phyloP scores from a whole-genome alignment of 2,113 vertebrate species.

The Pituophis catenifer region DNA sequence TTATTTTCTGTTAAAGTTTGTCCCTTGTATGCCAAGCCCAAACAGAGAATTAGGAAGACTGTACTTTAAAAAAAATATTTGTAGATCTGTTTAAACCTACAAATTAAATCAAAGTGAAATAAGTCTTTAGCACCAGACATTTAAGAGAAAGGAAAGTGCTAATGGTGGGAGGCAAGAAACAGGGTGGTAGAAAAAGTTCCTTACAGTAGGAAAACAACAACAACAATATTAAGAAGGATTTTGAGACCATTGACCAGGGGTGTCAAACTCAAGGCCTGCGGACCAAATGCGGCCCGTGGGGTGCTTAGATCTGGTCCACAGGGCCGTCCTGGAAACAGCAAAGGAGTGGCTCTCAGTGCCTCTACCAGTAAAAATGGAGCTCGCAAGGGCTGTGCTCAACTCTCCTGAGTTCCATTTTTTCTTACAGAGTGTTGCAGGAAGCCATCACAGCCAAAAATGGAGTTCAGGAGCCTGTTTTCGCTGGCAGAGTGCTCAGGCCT shows the following conservation, averaged over 20 bases:
- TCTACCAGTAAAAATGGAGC: no score
- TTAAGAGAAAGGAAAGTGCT: background rate
- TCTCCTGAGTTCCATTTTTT: no score
- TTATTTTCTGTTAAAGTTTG: background rate
- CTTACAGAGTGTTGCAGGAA: no score
- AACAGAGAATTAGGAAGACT: background rate
- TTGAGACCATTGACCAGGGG: background rate
- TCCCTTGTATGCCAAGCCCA: background rate
- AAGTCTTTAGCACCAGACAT: background rate
- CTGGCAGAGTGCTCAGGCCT: no score
- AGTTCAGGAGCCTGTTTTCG: no score
- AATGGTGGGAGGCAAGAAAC: background rate
- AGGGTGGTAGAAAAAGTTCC: background rate
- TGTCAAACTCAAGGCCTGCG: no score
- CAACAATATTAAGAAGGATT: background rate
- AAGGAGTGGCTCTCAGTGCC: no score
- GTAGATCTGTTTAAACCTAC: background rate
- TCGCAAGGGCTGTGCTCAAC: no score
- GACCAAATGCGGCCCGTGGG: fast-evolving
- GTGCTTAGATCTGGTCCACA: no score
- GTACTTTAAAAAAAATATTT: no score
- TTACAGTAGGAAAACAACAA: background rate
- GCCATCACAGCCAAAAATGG: no score
- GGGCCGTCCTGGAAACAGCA: no score
- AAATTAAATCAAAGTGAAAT: background rate